Conservation (phyloP, 2,888 invertebrate species). For the Leptinotarsa peninsularis region DNA sequence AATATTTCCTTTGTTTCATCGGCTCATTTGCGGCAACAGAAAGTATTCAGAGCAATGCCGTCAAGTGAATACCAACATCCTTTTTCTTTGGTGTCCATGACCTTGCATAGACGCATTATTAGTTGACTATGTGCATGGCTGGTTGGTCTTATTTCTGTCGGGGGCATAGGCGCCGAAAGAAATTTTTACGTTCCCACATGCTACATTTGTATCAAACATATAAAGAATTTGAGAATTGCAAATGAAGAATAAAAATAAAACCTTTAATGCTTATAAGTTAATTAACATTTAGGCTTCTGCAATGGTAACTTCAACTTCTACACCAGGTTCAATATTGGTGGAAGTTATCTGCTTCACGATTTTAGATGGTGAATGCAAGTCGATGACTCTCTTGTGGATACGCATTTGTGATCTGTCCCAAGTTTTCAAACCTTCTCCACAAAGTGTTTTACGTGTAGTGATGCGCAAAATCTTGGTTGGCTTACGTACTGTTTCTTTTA, state of each 20-base stretch:
- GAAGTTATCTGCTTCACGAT: slow-evolving; percentile 99
- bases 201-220: too few relatives aligned
- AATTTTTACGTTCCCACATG: background rate
- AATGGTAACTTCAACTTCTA: slow-evolving; percentile 99
- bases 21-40: background rate
- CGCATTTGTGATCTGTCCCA: slow-evolving; percentile 98
- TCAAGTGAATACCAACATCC: slow-evolving; percentile 18
- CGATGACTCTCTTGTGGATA: slow-evolving; percentile 98
- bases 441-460: slow-evolving; percentile 99
- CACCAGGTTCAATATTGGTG: slow-evolving; percentile 99
- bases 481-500: slow-evolving; percentile 99
- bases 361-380: slow-evolving; percentile 97
- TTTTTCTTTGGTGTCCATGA: slow-evolving; percentile 20
- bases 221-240: too few relatives aligned
- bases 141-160: background rate
- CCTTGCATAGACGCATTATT: slow-evolving; percentile 18
- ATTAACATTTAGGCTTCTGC: slow-evolving; percentile 77
- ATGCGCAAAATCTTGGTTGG: slow-evolving; percentile 98
- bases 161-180: background rate
- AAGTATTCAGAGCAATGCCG: background rate
- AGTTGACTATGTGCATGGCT: slow-evolving; percentile 18
- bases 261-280: slow-evolving; percentile 9
- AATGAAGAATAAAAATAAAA: background rate
- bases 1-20: background rate
- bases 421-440: slow-evolving; percentile 99